Evolutionary conservation across 2,113 vertebrate species (phyloP), one percentile per base, ranked within the genome.

Genomic region (Strix aluco): DNA sequence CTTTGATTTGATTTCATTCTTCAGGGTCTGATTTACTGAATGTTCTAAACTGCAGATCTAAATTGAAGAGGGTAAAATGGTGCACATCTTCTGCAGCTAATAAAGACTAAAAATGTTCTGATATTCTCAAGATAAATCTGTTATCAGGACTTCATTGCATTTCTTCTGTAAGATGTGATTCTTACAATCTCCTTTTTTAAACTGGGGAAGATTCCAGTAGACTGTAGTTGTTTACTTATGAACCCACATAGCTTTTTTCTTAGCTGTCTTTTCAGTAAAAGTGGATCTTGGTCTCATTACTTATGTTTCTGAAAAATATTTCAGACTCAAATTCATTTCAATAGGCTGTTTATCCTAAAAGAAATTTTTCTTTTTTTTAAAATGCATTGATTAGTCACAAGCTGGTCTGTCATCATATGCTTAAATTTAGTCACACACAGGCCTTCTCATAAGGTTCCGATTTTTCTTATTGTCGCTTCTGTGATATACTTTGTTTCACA

Each of bases 401-500:
- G 47, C 80, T 94, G 55, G 15, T 88, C 86, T 91, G 94, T 94
- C 67, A 88, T 91, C 71, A 75, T 91, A 84, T 71, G 81, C 84
- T 91, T 92, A 94, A 92, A 93, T 88, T 94, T 91, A 95, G 93
- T 87, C 74, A 92, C 77, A 87, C 65, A 80, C 30, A 82, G 36
- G 23, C 54, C 57, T 96, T 92, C 65, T 92, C 84, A 96, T 96
- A 91, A 91, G 94, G 81, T 94, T 94, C 89, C 26, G 78, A 91
- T 96, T 96, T 96, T 89, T 93, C 52, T 79, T 91, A 82, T 69
- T 96, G 91, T 94, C 21, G 2, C 89, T 91, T 92, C 86, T 94
- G 89, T 87, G 91, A 94, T 96, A 88, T 91, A 95, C 81, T 96
- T 94, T 69, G 47, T 70, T 96, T 94, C 6, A 1, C 20, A 1